Base-by-base conservation (phyloP, 2,113 vertebrate genomes). In the Gopherus evgoodei region DNA sequence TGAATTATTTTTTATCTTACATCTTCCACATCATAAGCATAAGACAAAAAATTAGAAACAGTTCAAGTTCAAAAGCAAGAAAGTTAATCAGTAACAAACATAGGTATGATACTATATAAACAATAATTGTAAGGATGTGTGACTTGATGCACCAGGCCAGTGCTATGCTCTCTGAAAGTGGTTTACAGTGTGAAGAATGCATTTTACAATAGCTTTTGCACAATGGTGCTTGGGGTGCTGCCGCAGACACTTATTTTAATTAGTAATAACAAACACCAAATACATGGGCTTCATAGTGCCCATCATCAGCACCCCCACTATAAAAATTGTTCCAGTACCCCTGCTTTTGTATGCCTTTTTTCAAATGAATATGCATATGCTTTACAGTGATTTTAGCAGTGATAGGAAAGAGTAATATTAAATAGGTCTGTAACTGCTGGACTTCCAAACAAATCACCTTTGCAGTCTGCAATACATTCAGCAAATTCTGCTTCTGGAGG, bases 391-490 rank as follows among this genome's bases (percentile, higher is more conserved):
- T 14, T 76, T 42, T 14, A 75, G 2, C 72, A 24, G 29, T 89
- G 94, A 80, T 49, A 75, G 3, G 54, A 65, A 91, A 90, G 11
- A 52, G 31, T 44, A 96, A 94, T 94, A 95, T 90, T 91, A 94
- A 96, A 90, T 86, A 52, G 14, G 29, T 87, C 54, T 14, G 35
- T 93, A 93, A 94, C 91, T 85, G 5, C 57, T 96, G 6, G 6
- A 38, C 91, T 96, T 97, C 29, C 14, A 95, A 94, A 95, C 53
- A 8, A 96, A 84, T 91, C 90, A 88, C 8, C 5, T 80, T 86
- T 94, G n/a, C 31, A 86, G 17, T 59, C 25, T 76, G 3, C 35
- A 94, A 90, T 57, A n/a, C 3, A 76, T 93, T 89, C 56, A 54
- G 13, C n/a, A 95, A 52, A 94, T 95, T 91, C 35, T 96, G 44